A percentile compares a stretch with the other conserved stretches of the same genome.
phyloP scores from a whole-genome alignment of 2,113 vertebrate species.

The Eclectus roratus region DNA sequence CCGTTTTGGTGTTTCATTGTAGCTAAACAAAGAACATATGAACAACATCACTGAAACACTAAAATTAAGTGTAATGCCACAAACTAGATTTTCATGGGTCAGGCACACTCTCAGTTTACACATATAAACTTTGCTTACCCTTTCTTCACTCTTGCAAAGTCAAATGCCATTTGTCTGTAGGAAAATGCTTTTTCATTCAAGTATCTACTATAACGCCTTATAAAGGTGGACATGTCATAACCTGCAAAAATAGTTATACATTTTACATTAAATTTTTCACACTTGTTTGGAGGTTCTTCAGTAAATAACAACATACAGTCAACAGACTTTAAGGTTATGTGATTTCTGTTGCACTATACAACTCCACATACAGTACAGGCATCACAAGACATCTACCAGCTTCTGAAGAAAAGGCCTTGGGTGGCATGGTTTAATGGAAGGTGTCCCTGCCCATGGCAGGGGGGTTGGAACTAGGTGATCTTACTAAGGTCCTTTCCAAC shows the following conservation, averaged over 20 bases:
- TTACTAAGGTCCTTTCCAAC: too few species aligned
- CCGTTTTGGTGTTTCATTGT: background rate
- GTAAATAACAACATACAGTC: fast-evolving
- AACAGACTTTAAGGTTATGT: background rate
- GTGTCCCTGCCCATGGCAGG: too few species aligned
- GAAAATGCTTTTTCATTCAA: conserved; percentile 98
- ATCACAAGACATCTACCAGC: background rate
- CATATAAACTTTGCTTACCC: conserved; percentile 78
- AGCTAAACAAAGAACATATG: background rate
- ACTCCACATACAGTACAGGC: background rate
- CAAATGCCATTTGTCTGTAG: conserved; percentile 99
- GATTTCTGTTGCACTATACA: background rate
- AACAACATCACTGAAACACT: background rate
- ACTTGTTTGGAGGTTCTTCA: background rate
- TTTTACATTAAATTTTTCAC: background rate
- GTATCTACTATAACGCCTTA: conserved; percentile 91
- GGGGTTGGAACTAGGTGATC: too few species aligned
- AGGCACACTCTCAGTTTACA: background rate
- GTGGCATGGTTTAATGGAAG: too few species aligned
- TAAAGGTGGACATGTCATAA: conserved; percentile 64
- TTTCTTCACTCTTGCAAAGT: conserved; percentile 98
- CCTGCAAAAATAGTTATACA: background rate
- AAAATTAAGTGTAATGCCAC: background rate
- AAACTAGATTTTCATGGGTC: background rate
- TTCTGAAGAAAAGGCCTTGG: background rate